Conservation (phyloP, 2,888 invertebrate genomes). For the Calameuta filiformis region DNA sequence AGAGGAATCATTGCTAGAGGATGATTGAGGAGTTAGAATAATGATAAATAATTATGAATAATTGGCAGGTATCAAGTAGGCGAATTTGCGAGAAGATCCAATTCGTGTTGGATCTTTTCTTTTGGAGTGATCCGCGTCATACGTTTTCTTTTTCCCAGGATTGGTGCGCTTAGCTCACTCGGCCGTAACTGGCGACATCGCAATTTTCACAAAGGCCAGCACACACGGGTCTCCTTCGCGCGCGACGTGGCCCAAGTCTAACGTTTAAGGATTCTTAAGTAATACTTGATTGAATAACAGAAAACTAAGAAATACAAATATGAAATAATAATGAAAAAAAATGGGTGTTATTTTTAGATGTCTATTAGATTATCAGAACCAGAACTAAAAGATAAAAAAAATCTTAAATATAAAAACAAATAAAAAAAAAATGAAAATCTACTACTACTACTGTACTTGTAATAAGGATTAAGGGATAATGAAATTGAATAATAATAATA, state of each 20-base stretch:
- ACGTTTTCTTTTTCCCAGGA: background rate
- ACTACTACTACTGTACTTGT: conserved; percentile 46
- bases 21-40: background rate
- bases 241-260: conserved; percentile 48
- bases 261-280: conserved; percentile 51
- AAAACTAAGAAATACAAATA: conserved; percentile 45
- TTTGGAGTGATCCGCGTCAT: background rate
- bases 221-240: conserved; percentile 32
- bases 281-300: conserved; percentile 49
- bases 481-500: conserved; percentile 19
- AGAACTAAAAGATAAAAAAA: conserved; percentile 64
- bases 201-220: background rate
- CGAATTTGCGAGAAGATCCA: background rate
- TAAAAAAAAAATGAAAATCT: conserved; percentile 42
- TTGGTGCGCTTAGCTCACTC: background rate
- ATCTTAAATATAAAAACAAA: conserved; percentile 33
- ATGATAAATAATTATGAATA: background rate
- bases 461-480: conserved; percentile 51
- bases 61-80: background rate
- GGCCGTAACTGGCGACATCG: conserved; percentile 15
- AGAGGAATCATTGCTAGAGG: background rate
- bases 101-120: background rate
- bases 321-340: conserved; percentile 58
- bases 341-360: conserved; percentile 67
- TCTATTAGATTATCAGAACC: conserved; percentile 65